Base-by-base conservation (phyloP, 2,797 vertebrate species). In the Fringilla coelebs region DNA sequence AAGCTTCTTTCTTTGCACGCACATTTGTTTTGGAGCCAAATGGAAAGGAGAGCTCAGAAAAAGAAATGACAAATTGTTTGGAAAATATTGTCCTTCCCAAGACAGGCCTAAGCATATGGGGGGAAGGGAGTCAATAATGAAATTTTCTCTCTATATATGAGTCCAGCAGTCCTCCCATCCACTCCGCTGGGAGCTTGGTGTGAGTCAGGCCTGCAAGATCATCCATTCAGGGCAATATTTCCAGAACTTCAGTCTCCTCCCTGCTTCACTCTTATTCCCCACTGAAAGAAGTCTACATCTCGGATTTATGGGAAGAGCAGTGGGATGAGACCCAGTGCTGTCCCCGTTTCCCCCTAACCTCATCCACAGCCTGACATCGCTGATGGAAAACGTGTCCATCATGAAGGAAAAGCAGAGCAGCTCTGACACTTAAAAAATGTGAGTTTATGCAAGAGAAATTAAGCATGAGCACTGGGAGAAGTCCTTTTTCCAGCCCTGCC, bases 61-160 rank as follows among this genome's bases (percentile, higher is more conserved):
- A 78, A 67, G 93, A 85, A 88, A 91, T 9, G 85, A 84, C 79
- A 96, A 85, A 88, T 90, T 95, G 84, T 94, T 95, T 88, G 95
- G 93, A 96, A 95, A 95, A 96, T 94, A 63, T 43, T 86, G 92
- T 95, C 83, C 74, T 92, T 95, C 95, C 80, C 80, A 54, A 95
- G 90, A 49, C 86, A 91, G 85, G 62, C 61, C 58, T 60, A 85
- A 96, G 67, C 57, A 21, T 95, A 34, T 7, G 46, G 78, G 77
- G 89, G 70, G 85, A 88, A 85, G 75, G 90, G 90, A 95, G 76
- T 90, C 86, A 79, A 86, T 90, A 78, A 71, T 4, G 74, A 93
- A 25, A 4, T 89, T 91, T 96, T 95, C 92, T 77, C 80, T 93
- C 89, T n/a, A 25, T 29, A 18, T 73, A 61, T 0, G 11, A 93